Base-by-base conservation (phyloP, 1,140 invertebrate species). In the Lanistes nyassanus region DNA sequence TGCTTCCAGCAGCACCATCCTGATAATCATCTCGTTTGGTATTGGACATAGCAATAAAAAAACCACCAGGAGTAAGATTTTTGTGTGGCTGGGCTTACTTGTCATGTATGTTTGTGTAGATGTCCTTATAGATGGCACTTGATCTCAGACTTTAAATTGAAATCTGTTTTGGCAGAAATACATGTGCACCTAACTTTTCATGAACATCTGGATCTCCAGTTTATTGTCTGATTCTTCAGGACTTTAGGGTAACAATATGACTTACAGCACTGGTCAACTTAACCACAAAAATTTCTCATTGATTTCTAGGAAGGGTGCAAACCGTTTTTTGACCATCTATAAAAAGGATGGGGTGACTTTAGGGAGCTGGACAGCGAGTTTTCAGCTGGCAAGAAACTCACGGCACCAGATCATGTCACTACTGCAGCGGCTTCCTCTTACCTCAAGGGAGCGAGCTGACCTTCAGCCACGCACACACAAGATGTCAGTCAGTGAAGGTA, bases 341-440 rank as follows among this genome's bases (percentile, higher is more conserved):
- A 95, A 95, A 87, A 91, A 93, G 76, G 91, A 93, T 80, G 92
- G 92, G 2, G 94, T 93, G 2, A 92, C 92, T 2, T 93, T 93
- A 70, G 92, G 94, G 7, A 92, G 93, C 83, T 91, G 91, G 81
- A 92, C 94, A 89, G 93, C 94, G n/a, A 88, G 91, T 51, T 91
- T 95, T 56, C 91, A 93, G 69, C 84, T 95, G 58, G 91, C 92
- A 71, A 91, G 92, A 2, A 88, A 91, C 56, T 93, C 94, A 36
- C 89, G 92, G 68, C 92, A 93, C 65, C 91, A 91, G 75, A 91
- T 93, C 67, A 88, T 89, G 34, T 90, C 82, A 79, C 87, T 93
- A 34, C 85, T 94, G 47, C 92, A 93, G 77, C 91, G 92, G 47
- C 94, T 92, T 86, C 94, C 94, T 0, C 89, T 95, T 2, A 94